A percentile compares a stretch with the other conserved stretches of the same genome.
Evolutionary conservation across 2,113 vertebrate genomes (phyloP).

Genomic region (Tragelaphus scriptus): DNA sequence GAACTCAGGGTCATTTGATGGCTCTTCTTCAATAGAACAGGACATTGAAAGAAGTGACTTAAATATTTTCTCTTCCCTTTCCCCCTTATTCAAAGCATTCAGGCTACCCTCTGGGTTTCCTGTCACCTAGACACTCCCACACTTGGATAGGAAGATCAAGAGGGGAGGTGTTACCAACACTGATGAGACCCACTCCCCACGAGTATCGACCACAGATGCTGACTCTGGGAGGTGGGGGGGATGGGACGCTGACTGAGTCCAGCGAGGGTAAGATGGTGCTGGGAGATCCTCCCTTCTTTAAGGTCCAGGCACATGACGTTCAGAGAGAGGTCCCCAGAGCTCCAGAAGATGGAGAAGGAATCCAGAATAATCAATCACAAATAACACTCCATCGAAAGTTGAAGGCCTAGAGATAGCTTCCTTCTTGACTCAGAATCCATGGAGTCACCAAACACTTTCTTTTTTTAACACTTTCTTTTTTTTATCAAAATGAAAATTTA

Average conservation of each 20-base stretch:
- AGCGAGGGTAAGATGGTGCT: neutral
- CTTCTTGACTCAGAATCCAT: neutral
- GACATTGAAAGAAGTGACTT: neutral
- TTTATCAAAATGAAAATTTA: neutral
- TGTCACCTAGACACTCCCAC: neutral
- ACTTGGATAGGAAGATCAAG: neutral
- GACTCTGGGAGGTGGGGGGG: neutral
- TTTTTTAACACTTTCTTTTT: neutral
- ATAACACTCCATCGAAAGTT: neutral
- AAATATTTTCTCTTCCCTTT: neutral
- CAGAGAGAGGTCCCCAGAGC: neutral
- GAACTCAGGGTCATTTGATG: neutral
- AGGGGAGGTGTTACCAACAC: neutral
- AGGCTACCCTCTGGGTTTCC: neutral
- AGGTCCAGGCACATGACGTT: neutral
- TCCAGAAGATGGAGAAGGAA: neutral
- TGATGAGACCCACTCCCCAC: neutral
- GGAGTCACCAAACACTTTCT: neutral
- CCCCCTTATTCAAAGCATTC: neutral
- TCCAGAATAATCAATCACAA: neutral
- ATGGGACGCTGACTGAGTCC: neutral
- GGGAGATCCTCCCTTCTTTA: neutral
- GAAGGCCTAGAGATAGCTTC: neutral
- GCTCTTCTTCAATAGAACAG: neutral
- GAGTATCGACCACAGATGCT: neutral